Base-by-base conservation (phyloP, 2,113 vertebrate species). In the Neolamprologus cancellatus region DNA sequence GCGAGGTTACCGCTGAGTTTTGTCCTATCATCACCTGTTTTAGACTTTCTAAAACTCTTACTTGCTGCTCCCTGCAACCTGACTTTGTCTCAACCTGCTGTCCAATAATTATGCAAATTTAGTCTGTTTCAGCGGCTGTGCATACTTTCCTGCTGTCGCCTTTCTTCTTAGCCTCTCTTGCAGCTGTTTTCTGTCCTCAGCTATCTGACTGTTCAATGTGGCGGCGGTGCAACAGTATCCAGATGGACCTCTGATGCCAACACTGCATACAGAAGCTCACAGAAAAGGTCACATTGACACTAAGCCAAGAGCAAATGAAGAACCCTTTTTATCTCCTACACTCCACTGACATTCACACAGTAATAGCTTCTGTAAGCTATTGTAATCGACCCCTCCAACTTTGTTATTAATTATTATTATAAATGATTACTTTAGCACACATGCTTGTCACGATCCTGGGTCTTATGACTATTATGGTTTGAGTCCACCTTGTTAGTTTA, bases 181-280 rank as follows among this genome's bases (percentile, higher is more conserved):
- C 86, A 61, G 84, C 74, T 52, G 69, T 78, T 66, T 84, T 48
- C 8, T 39, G 83, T 88, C 89, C 89, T 87, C 87, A 69, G 64
- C 79, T 82, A 88, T 90, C 88, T 79, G 79, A 83, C 61, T 54
- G 30, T 32, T 44, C 20, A 7, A 84, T 41, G 50, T 50, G 2
- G 74, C 13, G 2, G n/a, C 12, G n/a, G 5, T 25, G 25, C 44
- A 53, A 25, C 30, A 81, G 79, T 3, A 20, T 81, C 85, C 90
- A 89, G 83, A 86, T 90, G 83, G 85, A 50, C 44, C 66, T 53
- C 25, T 13, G 81, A 89, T 82, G 85, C 48, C 48, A 2, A 14
- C 8, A 34, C 79, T 20, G 32, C 8, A 28, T 8, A 20, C 39
- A 30, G 78, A 39, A 39, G n/a, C 54, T 57, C 34, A 30, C 66